These are phyloP conservation scores for Hypsopygia costalis DNA, from an alignment of 2,888 invertebrate genomes.

Conservation along the genomic window DNA sequence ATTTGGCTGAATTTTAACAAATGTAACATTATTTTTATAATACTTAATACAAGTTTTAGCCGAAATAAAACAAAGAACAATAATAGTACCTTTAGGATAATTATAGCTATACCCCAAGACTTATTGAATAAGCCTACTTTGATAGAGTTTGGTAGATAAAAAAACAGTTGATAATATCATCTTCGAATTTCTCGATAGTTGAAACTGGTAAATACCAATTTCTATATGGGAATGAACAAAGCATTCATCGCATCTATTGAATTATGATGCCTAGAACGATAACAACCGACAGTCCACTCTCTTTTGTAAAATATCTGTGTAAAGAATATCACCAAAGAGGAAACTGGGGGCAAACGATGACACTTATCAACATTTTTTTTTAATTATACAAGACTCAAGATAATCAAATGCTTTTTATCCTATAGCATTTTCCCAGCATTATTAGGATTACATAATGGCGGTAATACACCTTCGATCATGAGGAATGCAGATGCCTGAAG, in stretches of 20 bases:
- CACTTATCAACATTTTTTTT: not conserved
- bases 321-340: slow-evolving; percentile 25
- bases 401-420: no score
- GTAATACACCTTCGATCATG: no score
- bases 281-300: slow-evolving; percentile 48
- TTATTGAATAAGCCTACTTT: not conserved
- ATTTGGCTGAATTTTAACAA: no score
- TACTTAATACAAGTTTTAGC: no score
- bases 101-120: no score
- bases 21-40: no score
- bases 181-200: not conserved
- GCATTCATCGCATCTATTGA: slow-evolving; percentile 45
- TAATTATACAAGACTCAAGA: no score
- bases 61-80: no score
- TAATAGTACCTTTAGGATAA: no score
- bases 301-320: slow-evolving; percentile 48
- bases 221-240: slow-evolving; percentile 26
- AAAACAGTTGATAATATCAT: slow-evolving; percentile 1
- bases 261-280: slow-evolving; percentile 47
- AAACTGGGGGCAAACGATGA: slow-evolving; percentile 13
- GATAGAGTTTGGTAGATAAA: not conserved
- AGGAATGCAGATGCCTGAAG: no score
- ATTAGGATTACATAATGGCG: no score
- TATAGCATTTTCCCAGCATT: no score
- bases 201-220: slow-evolving; percentile 17